A percentile compares a stretch with the other conserved stretches of the same genome.
Evolutionary conservation across 2,113 vertebrate species (phyloP).

Genomic region (Oncorhynchus nerka): DNA sequence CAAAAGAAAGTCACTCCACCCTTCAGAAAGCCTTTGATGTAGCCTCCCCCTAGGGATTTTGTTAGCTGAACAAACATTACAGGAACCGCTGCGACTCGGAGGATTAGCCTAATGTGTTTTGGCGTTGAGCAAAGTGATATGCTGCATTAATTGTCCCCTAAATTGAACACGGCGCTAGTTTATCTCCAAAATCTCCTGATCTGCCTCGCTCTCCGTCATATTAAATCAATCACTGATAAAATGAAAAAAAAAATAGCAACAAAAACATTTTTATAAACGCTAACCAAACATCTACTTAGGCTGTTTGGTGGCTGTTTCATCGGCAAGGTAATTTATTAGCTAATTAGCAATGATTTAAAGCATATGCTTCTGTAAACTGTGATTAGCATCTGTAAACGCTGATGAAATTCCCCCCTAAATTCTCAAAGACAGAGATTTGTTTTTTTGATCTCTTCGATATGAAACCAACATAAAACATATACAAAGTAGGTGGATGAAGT

Average conservation of each 20-base stretch:
- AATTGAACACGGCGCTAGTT: constrained; percentile 55
- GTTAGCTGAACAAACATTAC: constrained; percentile 54
- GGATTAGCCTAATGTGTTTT: constrained; percentile 55
- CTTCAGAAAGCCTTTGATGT: background rate
- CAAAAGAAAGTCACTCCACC: constrained; percentile 7
- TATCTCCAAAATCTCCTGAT: constrained; percentile 61
- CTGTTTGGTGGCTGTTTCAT: background rate
- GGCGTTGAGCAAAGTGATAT: constrained; percentile 40
- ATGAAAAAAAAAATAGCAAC: background rate
- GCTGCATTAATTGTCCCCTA: constrained; percentile 57
- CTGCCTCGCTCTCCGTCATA: constrained; percentile 37
- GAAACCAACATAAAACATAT: background rate
- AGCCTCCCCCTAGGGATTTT: background rate
- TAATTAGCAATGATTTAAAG: background rate
- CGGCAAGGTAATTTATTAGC: background rate
- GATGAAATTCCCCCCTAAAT: background rate
- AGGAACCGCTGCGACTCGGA: constrained; percentile 44
- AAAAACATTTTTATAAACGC: background rate
- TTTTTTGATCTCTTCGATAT: background rate
- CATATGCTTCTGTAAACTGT: background rate
- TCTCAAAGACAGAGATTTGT: background rate
- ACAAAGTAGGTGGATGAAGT: background rate
- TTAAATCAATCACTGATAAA: constrained; percentile 53
- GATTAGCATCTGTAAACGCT: background rate
- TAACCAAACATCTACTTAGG: background rate